Percentiles rank a stretch among this genome's conserved stretches.
Conservation (phyloP, 64 coral and sea anemone genomes). For the Anthopleura sola region DNA sequence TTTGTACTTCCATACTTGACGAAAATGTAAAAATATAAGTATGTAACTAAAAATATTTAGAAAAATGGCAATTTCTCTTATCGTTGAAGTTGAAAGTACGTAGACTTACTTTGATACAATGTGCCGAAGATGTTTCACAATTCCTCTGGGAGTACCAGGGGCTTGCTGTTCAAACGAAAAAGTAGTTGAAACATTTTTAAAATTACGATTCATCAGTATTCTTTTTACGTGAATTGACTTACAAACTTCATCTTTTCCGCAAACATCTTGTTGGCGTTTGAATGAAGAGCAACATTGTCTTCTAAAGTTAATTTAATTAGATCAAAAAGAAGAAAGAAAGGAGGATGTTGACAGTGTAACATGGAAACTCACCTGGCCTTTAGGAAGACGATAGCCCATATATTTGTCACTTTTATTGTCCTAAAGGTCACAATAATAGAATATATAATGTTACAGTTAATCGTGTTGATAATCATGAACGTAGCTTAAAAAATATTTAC, state of each 20-base stretch:
- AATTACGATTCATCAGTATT: not conserved
- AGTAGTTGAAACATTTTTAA: not conserved
- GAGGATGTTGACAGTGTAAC: too few relatives aligned
- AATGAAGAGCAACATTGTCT: not conserved
- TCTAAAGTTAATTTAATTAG: not conserved
- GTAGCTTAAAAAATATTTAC: not conserved
- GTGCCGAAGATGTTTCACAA: conserved; percentile 76
- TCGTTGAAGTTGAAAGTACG: not conserved
- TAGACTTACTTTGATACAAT: conserved; percentile 80
- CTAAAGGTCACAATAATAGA: not conserved
- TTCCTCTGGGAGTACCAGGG: conserved; percentile 46
- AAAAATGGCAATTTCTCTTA: not conserved
- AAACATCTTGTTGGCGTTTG: not conserved
- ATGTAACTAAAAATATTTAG: not conserved
- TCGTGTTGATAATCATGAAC: too few relatives aligned
- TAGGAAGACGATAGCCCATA: conserved; percentile 7
- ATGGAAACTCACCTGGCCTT: not conserved
- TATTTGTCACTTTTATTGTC: conserved; percentile 11
- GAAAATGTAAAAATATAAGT: not conserved
- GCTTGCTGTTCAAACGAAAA: conserved; percentile 24
- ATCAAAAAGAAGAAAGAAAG: not conserved
- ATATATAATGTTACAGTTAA: not conserved
- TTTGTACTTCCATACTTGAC: not conserved
- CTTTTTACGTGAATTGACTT: not conserved
- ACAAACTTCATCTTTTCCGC: not conserved